phyloP scores from a whole-genome alignment of 2,888 invertebrate genomes.

The Aleiodes leptofemur region DNA sequence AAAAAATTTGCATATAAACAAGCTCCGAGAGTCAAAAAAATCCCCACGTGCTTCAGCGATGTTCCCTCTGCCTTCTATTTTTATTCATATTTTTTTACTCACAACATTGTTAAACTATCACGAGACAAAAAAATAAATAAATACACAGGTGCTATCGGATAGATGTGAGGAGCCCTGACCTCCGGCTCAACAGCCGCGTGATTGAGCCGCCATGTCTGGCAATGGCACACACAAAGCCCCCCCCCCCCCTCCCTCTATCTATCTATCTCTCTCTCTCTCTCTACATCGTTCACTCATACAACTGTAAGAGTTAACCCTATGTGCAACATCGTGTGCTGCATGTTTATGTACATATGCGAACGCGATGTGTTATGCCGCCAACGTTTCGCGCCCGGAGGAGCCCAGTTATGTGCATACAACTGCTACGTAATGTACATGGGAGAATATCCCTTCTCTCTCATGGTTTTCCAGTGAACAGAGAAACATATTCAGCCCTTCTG shows the following conservation, averaged over 20 bases:
- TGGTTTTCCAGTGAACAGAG: slow-evolving; percentile 12
- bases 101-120: too few species aligned
- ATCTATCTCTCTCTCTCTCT: neutral
- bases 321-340: slow-evolving; percentile 8
- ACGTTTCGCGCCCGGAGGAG: slow-evolving; percentile 32
- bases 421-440: slow-evolving; percentile 28
- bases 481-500: too few species aligned
- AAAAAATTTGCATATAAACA: neutral
- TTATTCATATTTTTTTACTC: neutral
- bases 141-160: neutral
- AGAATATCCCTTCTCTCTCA: neutral
- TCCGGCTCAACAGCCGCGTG: slow-evolving; percentile 37
- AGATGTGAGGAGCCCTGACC: neutral
- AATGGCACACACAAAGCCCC: neutral
- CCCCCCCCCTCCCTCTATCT: too few species aligned
- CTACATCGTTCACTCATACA: slow-evolving; percentile 11
- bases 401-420: slow-evolving; percentile 29
- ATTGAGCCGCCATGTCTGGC: slow-evolving; percentile 31
- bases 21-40: neutral
- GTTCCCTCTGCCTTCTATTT: neutral
- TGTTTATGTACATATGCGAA: slow-evolving; percentile 33
- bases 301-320: slow-evolving; percentile 1
- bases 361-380: slow-evolving; percentile 32
- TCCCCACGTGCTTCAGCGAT: neutral
- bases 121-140: neutral